Evolutionary conservation across 2,797 vertebrate genomes (phyloP), one percentile per base, ranked within the genome.

Genomic region (Phrynocephalus guinanensis): DNA sequence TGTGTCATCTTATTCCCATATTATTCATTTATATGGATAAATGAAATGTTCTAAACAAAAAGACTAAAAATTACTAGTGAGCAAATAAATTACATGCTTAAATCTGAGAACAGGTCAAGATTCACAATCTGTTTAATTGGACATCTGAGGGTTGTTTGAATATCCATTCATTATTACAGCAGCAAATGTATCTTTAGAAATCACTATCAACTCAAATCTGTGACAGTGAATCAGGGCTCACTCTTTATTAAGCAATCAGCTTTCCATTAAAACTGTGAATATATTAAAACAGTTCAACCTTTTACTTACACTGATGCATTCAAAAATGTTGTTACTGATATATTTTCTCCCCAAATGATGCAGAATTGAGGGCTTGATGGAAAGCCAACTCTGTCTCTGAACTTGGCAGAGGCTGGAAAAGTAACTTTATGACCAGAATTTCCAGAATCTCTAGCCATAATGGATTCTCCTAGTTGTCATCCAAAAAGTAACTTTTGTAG

Each of bases 111-210:
- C 22, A 48, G 67, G 79, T 63, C 77, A 66, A 79, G 68, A 80
- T 88, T 28, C 33, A 30, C 67, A 73, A 24, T 44, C 30, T 48
- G 72, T 77, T 28, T 66, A 88, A 84, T 52, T 26, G 77, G 60
- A 75, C 75, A 75, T n/a, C 30, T 73, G 77, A 33, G 66, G 81
- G 26, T 38, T 79, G 20, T 24, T 26, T 84, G 56, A 88, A 84
- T 52, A 44, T 2, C 68, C 50, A 50, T 79, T 72, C 79, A 84
- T 80, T 48, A 48, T 48, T 76, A 79, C 50, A 84, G 20, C 38
- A 79, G 44, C 38, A 48, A 84, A 80, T 50, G 22, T n/a, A n/a
- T 30, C 68, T 79, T 73, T 11, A 33, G 5, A 67, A 79, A 84
- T 79, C 81, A 71, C 30, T 56, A 56, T 63, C 30, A 84, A 48